Evolutionary conservation across 2,888 invertebrate genomes (phyloP), one percentile per base, ranked within the genome.

Genomic region (Cataglyphis cursor): DNA sequence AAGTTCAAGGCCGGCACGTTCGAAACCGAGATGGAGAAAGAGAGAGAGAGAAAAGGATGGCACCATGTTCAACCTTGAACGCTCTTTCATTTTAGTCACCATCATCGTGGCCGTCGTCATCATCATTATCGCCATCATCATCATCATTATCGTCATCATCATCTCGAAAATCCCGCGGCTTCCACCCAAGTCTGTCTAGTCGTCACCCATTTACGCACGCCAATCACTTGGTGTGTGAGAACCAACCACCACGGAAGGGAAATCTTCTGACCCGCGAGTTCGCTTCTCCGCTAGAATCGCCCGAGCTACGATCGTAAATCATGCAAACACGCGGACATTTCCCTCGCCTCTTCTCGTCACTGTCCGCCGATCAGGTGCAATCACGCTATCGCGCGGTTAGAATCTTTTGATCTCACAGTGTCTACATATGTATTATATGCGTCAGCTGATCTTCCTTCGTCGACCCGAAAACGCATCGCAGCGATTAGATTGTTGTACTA

Each of bases 1-100:
- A 89, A 89, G 89, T 89, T 89, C 89, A 89, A 89, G 89, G 88
- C 54, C 89, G 74, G 38, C 61, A 64, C 61, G 21, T 82, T 82
- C 54, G 70, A 75, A 68, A 80, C 51, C 8, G 41, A 82, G 81
- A 59, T 65, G 65, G 73, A 64, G 38, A 80, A 41, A 75, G 64
- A 85, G 59, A 76, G 59, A 15, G 21, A 21, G 10, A 15, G 35
- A 61, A 21, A 28, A 44, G 31, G 51, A 21, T 6, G 48, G 15
- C n/a, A 21, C 41, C 51, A 28, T 21, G 57, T 38, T 73, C 73
- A 65, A 44, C 44, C 38, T 48, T 21, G 44, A 41, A 31, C 54
- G 74, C 57, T 81, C 83, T 80, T 76, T 48, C 80, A 73, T 82
- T 85, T 76, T 48, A 86, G 83, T 84, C 62, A 66, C 59, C 81